Base-by-base conservation (phyloP, 2,888 invertebrate species). In the Cryptocephalus primarius region DNA sequence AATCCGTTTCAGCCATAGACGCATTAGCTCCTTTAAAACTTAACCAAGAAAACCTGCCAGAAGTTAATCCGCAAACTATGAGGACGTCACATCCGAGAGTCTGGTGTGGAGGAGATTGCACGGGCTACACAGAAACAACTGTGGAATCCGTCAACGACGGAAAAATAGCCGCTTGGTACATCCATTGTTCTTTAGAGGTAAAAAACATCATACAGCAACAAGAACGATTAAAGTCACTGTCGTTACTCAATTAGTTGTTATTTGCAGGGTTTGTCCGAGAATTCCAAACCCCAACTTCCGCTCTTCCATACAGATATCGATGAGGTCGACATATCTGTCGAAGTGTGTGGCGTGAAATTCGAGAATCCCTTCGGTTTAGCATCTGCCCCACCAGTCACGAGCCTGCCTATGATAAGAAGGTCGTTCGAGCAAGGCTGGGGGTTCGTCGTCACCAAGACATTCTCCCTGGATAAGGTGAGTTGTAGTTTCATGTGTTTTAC, bases 61-160 rank as follows among this genome's bases (percentile, higher is more conserved):
- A 84, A 41, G 83, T 95, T 0, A 76, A 97, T 64, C 65, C 69
- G 0, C 70, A 69, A 1, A 91, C 88, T 0, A 86, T 94, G 87
- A 80, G 82, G 65, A 83, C 85, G 11, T 83, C 81, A 41, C 79
- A 83, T 52, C 77, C 82, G 0, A 79, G 80, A 59, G 88, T 96
- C 9, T 99, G 93, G 71, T 82, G 90, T 57, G 97, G 97, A 1
- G 97, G 97, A 0, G 97, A 99, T 70, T 66, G 96, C 39, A 95
- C 91, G 0, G 96, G 96, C 1, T 79, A 88, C 34, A 88, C 96
- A 0, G 93, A 96, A 70, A 99, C 97, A 0, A 97, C 97, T 0
- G 97, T 99, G 0, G 99, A 99, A 70, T 88, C 95, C 0, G 95
- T 94, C 1, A 99, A 99, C 65, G 99, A 99, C 70, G 99, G 99